Percentiles rank a stretch among this genome's conserved stretches.
These are phyloP conservation scores for Calycopis cecrops DNA, from an alignment of 1,140 invertebrate species.

Conservation along the genomic window DNA sequence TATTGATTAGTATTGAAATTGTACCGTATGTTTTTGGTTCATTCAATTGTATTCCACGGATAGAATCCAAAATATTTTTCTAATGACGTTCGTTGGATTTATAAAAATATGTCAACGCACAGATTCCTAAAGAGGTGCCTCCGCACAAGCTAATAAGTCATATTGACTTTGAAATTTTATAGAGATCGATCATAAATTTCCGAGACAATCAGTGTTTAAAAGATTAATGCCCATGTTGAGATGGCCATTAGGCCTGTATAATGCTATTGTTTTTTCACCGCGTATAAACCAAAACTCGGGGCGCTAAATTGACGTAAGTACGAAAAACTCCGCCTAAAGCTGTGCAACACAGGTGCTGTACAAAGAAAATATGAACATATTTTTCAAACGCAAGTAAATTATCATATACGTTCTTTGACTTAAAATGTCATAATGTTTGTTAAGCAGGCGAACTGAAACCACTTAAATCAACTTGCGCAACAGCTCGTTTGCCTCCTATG, in stretches of 20 bases:
- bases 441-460: too few relatives aligned
- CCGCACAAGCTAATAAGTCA: conserved; percentile 69
- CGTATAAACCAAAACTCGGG: conserved; percentile 44
- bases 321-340: conserved; percentile 20
- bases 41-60: conserved; percentile 70
- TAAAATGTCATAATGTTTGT: too few relatives aligned
- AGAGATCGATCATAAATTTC: conserved; percentile 61
- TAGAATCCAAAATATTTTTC: conserved; percentile 52
- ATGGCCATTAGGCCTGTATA: conserved; percentile 63
- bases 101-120: conserved; percentile 61
- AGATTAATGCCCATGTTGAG: conserved; percentile 71
- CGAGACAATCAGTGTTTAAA: conserved; percentile 69
- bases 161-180: conserved; percentile 62
- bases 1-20: conserved; percentile 49
- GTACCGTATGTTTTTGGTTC: conserved; percentile 60
- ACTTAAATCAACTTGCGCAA: too few relatives aligned
- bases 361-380: too few relatives aligned
- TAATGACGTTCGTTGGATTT: conserved; percentile 55
- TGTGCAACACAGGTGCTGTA: conserved; percentile 11
- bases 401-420: too few relatives aligned
- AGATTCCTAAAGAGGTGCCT: conserved; percentile 54
- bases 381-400: too few relatives aligned
- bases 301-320: conserved; percentile 53
- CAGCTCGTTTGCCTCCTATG: too few relatives aligned
- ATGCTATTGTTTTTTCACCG: conserved; percentile 68